These are phyloP conservation scores for Isichthys henryi DNA, from an alignment of 2,113 vertebrate genomes.

Conservation along the genomic window DNA sequence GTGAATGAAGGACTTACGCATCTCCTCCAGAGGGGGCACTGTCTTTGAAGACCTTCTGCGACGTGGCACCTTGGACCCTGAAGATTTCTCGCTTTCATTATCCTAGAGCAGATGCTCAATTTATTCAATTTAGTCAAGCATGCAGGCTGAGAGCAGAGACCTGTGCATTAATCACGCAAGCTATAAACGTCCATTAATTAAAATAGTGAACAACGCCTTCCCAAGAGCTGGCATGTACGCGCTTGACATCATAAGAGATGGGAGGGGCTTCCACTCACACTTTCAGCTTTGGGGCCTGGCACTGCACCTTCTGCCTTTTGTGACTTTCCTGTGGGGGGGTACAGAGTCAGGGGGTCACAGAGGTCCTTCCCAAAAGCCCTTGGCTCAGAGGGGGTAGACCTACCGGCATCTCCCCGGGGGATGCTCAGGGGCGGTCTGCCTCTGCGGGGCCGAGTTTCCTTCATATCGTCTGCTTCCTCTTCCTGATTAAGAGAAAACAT, in stretches of 20 bases:
- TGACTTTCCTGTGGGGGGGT: not conserved
- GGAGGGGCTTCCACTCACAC: conserved; percentile 12
- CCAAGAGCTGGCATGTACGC: not conserved
- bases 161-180: not conserved
- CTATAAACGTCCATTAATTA: not conserved
- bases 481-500: conserved; percentile 5
- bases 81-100: conserved; percentile 30
- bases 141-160: not conserved
- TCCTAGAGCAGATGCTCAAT: conserved; percentile 28
- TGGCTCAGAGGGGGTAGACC: not conserved
- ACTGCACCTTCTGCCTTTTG: not conserved
- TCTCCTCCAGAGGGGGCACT: conserved; percentile 14
- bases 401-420: conserved; percentile 1
- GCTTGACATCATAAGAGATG: not conserved
- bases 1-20: conserved; percentile 17
- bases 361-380: not conserved
- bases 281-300: conserved; percentile 1
- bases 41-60: conserved; percentile 41
- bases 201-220: not conserved
- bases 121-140: not conserved
- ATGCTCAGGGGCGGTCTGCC: not conserved
- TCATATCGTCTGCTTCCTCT: conserved; percentile 8
- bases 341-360: not conserved
- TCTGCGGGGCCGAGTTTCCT: not conserved
- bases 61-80: conserved; percentile 40